Percentiles rank a stretch among this genome's conserved stretches.
These are phyloP conservation scores for Tupaia tana DNA, from an alignment of 2,113 vertebrate genomes.

Conservation along the genomic window DNA sequence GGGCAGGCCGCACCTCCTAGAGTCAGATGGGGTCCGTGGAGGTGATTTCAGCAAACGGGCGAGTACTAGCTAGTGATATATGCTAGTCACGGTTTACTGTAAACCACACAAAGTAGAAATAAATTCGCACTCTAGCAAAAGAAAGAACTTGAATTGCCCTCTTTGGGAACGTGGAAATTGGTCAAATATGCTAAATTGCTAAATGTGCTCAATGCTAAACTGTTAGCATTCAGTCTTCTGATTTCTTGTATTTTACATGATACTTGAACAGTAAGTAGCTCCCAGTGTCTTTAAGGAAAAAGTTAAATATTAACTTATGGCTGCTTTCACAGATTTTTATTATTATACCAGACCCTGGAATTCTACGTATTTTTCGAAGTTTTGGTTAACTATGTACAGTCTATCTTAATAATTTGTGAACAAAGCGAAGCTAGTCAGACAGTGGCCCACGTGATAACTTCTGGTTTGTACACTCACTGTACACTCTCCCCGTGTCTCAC, in stretches of 20 bases:
- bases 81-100: not conserved
- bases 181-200: not conserved
- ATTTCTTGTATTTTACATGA: constrained; percentile 18
- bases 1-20: too few species aligned
- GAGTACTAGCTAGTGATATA: not conserved
- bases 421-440: not conserved
- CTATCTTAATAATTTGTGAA: not conserved
- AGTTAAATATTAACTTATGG: constrained; percentile 51
- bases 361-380: constrained; percentile 4
- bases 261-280: not conserved
- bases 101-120: not conserved
- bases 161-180: constrained; percentile 19
- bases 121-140: not conserved
- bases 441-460: not conserved
- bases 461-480: not conserved
- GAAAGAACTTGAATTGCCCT: constrained; percentile 18
- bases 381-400: not conserved
- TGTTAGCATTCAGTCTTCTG: not conserved
- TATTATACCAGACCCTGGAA: constrained; percentile 30
- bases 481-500: not conserved
- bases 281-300: constrained; percentile 37
- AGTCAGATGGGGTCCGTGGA: not conserved
- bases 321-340: constrained; percentile 12
- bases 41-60: not conserved
- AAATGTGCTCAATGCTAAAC: not conserved